Evolutionary conservation across 2,888 invertebrate species (phyloP).

Genomic region (Nomada lathburiana): DNA sequence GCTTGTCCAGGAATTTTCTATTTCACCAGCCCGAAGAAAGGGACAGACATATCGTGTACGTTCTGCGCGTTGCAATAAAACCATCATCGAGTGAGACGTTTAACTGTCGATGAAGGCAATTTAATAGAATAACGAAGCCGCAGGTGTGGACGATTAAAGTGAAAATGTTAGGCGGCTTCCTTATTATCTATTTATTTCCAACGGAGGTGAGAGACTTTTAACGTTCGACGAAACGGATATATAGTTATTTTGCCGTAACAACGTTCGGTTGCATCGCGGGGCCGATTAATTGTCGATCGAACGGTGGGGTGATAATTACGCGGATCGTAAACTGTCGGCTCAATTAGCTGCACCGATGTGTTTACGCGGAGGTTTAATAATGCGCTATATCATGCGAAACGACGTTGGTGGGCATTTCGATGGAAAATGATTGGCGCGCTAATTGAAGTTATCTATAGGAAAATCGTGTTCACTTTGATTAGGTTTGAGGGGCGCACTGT

Average conservation of each 20-base stretch:
- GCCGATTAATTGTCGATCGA: background rate
- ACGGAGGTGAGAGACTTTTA: background rate
- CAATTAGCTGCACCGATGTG: background rate
- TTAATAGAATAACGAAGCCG: constrained; percentile 6
- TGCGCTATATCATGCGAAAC: background rate
- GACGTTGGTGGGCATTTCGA: background rate
- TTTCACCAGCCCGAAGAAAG: constrained; percentile 9
- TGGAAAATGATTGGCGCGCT: background rate
- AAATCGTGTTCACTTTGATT: background rate
- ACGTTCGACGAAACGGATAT: too few species aligned
- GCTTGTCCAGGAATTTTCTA: constrained; percentile 27
- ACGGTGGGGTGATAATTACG: background rate
- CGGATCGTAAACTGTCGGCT: background rate
- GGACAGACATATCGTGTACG: background rate
- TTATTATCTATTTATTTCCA: constrained; percentile 22
- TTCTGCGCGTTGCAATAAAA: constrained; percentile 11
- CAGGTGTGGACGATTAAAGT: constrained; percentile 44
- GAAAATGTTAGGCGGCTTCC: constrained; percentile 6
- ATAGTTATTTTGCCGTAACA: background rate
- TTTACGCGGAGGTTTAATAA: background rate
- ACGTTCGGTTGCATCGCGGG: background rate
- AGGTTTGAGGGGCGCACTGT: too few species aligned
- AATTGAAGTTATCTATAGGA: background rate
- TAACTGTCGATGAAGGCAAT: constrained; percentile 4
- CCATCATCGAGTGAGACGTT: constrained; percentile 1